Conservation (phyloP, 2,113 vertebrate genomes). For the Phaethornis superciliosus region DNA sequence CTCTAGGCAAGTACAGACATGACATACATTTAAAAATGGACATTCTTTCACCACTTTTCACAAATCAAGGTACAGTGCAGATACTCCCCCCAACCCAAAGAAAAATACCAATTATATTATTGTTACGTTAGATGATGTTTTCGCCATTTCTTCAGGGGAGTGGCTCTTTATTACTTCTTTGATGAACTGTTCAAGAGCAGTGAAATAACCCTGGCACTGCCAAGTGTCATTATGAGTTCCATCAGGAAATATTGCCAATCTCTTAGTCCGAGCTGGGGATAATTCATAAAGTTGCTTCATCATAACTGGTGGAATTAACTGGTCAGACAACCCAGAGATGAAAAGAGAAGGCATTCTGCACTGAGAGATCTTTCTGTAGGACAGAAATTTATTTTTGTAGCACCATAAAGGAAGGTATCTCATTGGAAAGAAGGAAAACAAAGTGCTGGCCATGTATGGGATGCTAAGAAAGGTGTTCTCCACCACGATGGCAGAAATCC, state of each 20-base stretch:
- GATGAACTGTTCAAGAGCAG: slow-evolving; percentile 95
- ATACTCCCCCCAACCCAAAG: neutral
- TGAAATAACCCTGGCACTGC: slow-evolving; percentile 98
- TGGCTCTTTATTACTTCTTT: slow-evolving; percentile 93
- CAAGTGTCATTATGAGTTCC: slow-evolving; percentile 99
- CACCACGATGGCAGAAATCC: slow-evolving; percentile 93
- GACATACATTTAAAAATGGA: slow-evolving; percentile 68
- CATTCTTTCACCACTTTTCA: slow-evolving; percentile 70
- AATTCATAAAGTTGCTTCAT: slow-evolving; percentile 99
- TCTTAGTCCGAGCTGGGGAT: slow-evolving; percentile 97
- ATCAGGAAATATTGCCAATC: slow-evolving; percentile 95
- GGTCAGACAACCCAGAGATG: slow-evolving; percentile 96
- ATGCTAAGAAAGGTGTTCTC: slow-evolving; percentile 99
- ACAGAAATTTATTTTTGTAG: slow-evolving; percentile 98
- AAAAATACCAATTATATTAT: slow-evolving; percentile 84
- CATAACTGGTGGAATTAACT: slow-evolving; percentile 98
- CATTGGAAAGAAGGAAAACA: slow-evolving; percentile 97
- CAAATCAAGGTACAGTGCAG: slow-evolving; percentile 68
- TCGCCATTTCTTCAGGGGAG: slow-evolving; percentile 88
- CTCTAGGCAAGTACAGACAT: slow-evolving; percentile 73
- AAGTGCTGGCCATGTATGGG: slow-evolving; percentile 97
- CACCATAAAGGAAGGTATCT: slow-evolving; percentile 96
- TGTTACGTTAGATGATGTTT: slow-evolving; percentile 90
- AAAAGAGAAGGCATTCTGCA: slow-evolving; percentile 98
- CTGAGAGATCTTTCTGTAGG: slow-evolving; percentile 90